phyloP scores from a whole-genome alignment of 2,888 invertebrate species.

The Papilio elwesi region DNA sequence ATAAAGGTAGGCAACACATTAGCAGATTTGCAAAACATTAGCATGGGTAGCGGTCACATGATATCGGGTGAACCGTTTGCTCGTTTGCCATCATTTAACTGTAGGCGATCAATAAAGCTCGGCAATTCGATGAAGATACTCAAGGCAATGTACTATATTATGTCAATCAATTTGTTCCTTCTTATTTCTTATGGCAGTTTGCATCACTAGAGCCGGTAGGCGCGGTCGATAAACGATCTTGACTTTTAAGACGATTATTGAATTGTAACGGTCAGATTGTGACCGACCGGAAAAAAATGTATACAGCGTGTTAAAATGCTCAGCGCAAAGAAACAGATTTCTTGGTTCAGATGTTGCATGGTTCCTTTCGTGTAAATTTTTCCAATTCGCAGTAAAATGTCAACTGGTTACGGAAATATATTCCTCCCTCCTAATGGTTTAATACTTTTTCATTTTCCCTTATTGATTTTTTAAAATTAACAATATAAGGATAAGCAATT shows the following conservation, averaged over 20 bases:
- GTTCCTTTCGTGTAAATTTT: too few relatives aligned
- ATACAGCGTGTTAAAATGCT: constrained; percentile 57
- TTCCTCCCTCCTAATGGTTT: background rate
- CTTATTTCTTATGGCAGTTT: background rate
- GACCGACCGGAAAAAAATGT: constrained; percentile 75
- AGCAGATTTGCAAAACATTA: too few relatives aligned
- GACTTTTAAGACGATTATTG: constrained; percentile 84
- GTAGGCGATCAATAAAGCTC: background rate
- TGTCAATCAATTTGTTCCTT: background rate
- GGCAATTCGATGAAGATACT: background rate
- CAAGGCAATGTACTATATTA: background rate
- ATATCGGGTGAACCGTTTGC: too few relatives aligned
- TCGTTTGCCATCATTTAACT: too few relatives aligned
- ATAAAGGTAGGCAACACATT: too few relatives aligned
- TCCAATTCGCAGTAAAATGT: too few relatives aligned
- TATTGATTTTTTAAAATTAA: too few relatives aligned
- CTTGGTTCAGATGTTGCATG: background rate
- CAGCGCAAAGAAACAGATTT: background rate
- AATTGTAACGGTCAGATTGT: constrained; percentile 85
- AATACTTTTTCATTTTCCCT: too few relatives aligned
- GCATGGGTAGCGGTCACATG: too few relatives aligned
- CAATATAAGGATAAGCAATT: too few relatives aligned
- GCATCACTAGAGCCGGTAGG: constrained; percentile 70
- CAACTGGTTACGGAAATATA: too few relatives aligned
- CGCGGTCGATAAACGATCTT: constrained; percentile 80